These are phyloP conservation scores for Myioborus melanocephalus DNA, from an alignment of 2,797 vertebrate genomes.

Conservation along the genomic window DNA sequence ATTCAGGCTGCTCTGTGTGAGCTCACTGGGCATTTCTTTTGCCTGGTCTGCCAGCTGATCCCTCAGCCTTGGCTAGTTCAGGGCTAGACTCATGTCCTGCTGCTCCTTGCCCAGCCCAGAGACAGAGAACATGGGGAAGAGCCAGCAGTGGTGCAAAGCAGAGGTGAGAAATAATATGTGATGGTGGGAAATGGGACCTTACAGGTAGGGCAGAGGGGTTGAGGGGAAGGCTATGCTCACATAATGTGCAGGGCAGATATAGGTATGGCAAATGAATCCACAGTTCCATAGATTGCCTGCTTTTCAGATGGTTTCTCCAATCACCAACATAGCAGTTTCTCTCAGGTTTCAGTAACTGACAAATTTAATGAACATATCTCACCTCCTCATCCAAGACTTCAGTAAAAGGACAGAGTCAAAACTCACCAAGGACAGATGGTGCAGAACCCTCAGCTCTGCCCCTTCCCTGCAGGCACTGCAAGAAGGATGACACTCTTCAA, in stretches of 20 bases:
- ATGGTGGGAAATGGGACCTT: not conserved
- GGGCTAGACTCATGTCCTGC: fast-evolving
- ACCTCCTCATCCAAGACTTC: not conserved
- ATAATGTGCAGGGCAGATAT: not conserved
- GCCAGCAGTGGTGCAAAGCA: fast-evolving
- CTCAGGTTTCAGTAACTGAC: not conserved
- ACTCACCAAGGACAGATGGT: not conserved
- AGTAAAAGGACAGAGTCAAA: not conserved
- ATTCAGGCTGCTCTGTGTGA: not conserved
- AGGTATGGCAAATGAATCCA: not conserved
- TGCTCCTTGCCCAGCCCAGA: not conserved
- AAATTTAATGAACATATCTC: not conserved
- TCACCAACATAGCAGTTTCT: fast-evolving
- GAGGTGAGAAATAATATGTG: fast-evolving
- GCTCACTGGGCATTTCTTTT: not conserved
- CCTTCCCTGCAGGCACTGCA: not conserved
- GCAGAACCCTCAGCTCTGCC: not conserved
- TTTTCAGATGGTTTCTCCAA: not conserved
- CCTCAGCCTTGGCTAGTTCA: not conserved
- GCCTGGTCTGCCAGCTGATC: not conserved
- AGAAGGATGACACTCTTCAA: not conserved
- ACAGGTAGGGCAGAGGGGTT: not conserved
- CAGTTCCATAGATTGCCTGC: not conserved
- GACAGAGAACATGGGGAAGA: not conserved
- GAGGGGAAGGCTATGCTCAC: not conserved